Evolutionary conservation across 1,140 invertebrate species (phyloP).

Genomic region (Atopsyche davidsoni): DNA sequence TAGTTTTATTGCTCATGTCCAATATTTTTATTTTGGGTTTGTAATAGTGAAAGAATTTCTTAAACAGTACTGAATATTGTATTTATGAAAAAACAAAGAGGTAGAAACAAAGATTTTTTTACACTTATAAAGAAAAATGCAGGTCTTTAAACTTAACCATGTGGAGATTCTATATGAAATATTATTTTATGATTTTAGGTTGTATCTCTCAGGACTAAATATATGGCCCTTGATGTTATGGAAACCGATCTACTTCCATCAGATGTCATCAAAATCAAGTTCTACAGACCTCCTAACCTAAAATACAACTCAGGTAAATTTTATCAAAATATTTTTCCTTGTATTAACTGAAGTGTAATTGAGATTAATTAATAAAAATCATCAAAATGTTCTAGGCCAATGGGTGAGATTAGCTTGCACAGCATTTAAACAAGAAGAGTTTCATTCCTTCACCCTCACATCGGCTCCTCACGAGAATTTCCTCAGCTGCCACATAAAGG

Average conservation of each 20-base stretch:
- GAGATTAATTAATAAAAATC: not conserved
- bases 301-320: constrained; percentile 83
- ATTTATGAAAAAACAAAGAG: too few species aligned
- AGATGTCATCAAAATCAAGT: constrained; percentile 89
- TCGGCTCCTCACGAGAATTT: constrained; percentile 98
- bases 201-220: constrained; percentile 85
- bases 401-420: constrained; percentile 91
- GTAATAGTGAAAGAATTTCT: not conserved
- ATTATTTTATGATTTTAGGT: constrained; percentile 49
- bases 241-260: constrained; percentile 95
- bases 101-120: too few species aligned
- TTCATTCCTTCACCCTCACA: constrained; percentile 96
- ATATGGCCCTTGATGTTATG: constrained; percentile 90
- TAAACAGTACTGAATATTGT: too few species aligned
- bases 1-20: not conserved
- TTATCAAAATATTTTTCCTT: constrained; percentile 6
- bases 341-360: constrained; percentile 1
- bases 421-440: constrained; percentile 85
- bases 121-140: too few species aligned
- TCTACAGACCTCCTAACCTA: constrained; percentile 90
- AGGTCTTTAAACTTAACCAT: too few species aligned
- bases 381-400: constrained; percentile 74
- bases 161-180: not conserved
- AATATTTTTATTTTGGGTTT: not conserved
- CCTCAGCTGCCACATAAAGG: constrained; percentile 96